These are phyloP conservation scores for Clepsis dumicolana DNA, from an alignment of 2,888 invertebrate genomes.

Conservation along the genomic window DNA sequence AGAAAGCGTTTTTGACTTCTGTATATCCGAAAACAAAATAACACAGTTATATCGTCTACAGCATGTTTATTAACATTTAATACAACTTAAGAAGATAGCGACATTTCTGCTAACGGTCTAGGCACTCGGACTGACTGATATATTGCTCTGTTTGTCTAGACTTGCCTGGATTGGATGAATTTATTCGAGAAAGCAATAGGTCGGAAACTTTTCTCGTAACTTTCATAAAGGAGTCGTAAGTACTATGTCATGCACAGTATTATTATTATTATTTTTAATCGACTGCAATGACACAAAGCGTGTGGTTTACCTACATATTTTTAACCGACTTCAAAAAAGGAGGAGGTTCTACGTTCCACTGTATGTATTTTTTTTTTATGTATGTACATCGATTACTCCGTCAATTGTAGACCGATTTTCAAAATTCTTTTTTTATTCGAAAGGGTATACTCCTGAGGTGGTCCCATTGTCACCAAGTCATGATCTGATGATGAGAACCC, in stretches of 20 bases:
- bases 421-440: too few species aligned
- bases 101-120: background rate
- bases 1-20: background rate
- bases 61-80: background rate
- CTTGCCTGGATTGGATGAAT: constrained; percentile 8
- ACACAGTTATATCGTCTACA: background rate
- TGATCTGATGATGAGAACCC: too few species aligned
- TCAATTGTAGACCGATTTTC: too few species aligned
- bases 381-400: too few species aligned
- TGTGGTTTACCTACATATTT: too few species aligned
- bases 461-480: too few species aligned
- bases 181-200: background rate
- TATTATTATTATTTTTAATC: background rate
- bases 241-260: background rate
- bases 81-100: background rate
- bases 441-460: too few species aligned
- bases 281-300: background rate
- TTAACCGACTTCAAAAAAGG: too few species aligned
- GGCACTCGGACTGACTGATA: background rate
- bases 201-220: background rate
- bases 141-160: constrained; percentile 20
- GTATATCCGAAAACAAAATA: background rate
- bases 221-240: background rate
- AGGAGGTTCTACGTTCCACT: too few species aligned
- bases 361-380: too few species aligned